These are phyloP conservation scores for Deroplatys truncata DNA, from an alignment of 2,888 invertebrate genomes.

Conservation along the genomic window DNA sequence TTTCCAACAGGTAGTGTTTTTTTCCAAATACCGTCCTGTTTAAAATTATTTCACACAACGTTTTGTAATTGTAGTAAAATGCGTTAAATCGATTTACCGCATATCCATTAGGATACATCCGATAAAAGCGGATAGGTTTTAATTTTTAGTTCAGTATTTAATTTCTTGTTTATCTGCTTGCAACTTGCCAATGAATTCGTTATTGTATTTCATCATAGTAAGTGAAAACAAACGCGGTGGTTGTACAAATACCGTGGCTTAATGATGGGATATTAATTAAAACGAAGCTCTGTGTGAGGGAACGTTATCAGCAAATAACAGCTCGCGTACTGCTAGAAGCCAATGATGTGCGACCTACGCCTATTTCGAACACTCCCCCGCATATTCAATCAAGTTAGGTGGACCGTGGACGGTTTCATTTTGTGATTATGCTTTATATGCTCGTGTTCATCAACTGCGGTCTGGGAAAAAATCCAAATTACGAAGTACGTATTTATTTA, in stretches of 20 bases:
- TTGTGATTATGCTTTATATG: neutral
- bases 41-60: too few species aligned
- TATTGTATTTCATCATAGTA: neutral
- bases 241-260: neutral
- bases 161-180: neutral
- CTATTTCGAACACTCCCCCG: neutral
- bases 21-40: too few species aligned
- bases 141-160: neutral
- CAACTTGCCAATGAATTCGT: too few species aligned
- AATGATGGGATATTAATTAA: neutral
- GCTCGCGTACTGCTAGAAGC: neutral
- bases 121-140: too few species aligned
- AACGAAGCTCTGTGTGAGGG: neutral
- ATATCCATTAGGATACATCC: too few species aligned
- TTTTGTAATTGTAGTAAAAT: too few species aligned
- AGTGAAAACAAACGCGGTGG: neutral
- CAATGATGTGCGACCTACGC: neutral
- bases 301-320: neutral
- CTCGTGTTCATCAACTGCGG: neutral
- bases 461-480: too few species aligned
- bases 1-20: too few species aligned
- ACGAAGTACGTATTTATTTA: too few species aligned
- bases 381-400: neutral
- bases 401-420: neutral
- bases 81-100: too few species aligned